These are phyloP conservation scores for Frankliniella fusca DNA, from an alignment of 2,888 invertebrate species.

Conservation along the genomic window DNA sequence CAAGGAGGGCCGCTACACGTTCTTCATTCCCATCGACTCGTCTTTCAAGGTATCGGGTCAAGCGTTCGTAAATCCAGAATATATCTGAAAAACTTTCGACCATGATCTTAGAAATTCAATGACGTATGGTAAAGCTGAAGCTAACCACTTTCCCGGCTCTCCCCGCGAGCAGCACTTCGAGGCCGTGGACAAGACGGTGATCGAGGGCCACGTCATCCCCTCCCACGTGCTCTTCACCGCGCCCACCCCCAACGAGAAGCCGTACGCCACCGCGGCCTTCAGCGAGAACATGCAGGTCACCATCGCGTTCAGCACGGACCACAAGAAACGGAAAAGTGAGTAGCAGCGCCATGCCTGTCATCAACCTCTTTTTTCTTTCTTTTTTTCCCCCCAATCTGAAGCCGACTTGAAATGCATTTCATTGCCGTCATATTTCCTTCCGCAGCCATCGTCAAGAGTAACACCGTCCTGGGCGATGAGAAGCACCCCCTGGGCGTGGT, in stretches of 20 bases:
- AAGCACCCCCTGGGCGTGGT: slow-evolving; percentile 79
- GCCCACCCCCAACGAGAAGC: slow-evolving; percentile 67
- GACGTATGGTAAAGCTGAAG: no score
- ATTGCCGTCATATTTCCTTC: neutral
- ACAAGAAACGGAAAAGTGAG: slow-evolving; percentile 60
- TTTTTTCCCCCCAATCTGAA: slow-evolving; percentile 10
- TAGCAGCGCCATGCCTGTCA: neutral
- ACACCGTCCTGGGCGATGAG: slow-evolving; percentile 72
- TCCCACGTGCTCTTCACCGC: slow-evolving; percentile 81
- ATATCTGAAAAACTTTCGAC: no score
- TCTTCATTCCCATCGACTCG: slow-evolving; percentile 79
- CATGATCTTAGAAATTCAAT: no score
- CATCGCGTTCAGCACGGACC: slow-evolving; percentile 71
- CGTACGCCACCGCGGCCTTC: slow-evolving; percentile 76
- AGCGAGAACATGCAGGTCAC: slow-evolving; percentile 80
- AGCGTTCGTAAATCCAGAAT: slow-evolving; percentile 50
- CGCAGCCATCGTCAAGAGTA: slow-evolving; percentile 78
- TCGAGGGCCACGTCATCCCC: slow-evolving; percentile 87
- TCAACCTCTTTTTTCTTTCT: no score
- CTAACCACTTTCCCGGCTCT: no score
- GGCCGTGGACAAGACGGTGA: slow-evolving; percentile 75
- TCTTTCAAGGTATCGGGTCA: slow-evolving; percentile 58
- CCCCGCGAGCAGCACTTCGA: slow-evolving; percentile 45
- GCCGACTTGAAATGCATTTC: no score
- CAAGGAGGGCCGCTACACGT: slow-evolving; percentile 76